Conservation (phyloP, 53 echinoderm and acorn worm species). For the Luidia sarsii region DNA sequence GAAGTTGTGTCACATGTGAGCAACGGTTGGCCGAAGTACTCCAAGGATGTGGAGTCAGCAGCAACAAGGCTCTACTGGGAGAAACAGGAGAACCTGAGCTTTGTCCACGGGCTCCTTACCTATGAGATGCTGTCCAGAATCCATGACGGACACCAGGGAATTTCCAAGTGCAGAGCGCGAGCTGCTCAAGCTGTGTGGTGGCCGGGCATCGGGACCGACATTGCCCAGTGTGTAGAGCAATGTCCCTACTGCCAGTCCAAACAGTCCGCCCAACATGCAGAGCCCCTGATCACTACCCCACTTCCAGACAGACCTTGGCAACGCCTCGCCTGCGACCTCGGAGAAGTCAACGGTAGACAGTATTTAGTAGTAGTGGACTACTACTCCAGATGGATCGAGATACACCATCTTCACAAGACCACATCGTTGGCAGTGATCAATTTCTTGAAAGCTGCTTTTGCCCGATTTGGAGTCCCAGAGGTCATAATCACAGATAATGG, state of each 20-base stretch:
- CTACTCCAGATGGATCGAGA: conserved; percentile 39
- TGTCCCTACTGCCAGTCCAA: conserved; percentile 18
- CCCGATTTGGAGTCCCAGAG: neutral
- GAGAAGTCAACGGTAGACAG: conserved; percentile 32
- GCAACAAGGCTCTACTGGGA: conserved; percentile 28
- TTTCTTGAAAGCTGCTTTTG: conserved; percentile 11
- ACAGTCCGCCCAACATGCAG: conserved; percentile 31
- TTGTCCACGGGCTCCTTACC: conserved; percentile 16
- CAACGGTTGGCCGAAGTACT: conserved; percentile 40
- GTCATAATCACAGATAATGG: too few species aligned
- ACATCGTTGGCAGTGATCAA: conserved; percentile 6
- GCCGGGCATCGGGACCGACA: conserved; percentile 27
- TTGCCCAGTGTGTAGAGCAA: conserved; percentile 11
- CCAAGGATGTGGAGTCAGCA: conserved; percentile 15
- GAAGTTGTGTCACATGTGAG: neutral
- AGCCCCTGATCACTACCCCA: conserved; percentile 35
- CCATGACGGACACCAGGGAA: conserved; percentile 28
- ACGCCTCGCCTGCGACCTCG: conserved; percentile 22
- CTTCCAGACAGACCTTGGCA: conserved; percentile 39
- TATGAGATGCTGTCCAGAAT: conserved; percentile 9
- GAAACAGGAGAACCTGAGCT: conserved; percentile 5
- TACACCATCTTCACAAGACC: conserved; percentile 17
- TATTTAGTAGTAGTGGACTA: conserved; percentile 33
- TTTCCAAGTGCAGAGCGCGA: conserved; percentile 23
- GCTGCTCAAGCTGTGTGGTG: conserved; percentile 52